Evolutionary conservation across 2,113 vertebrate species (phyloP), one percentile per base, ranked within the genome.

Genomic region (Genyomyrus donnyi): DNA sequence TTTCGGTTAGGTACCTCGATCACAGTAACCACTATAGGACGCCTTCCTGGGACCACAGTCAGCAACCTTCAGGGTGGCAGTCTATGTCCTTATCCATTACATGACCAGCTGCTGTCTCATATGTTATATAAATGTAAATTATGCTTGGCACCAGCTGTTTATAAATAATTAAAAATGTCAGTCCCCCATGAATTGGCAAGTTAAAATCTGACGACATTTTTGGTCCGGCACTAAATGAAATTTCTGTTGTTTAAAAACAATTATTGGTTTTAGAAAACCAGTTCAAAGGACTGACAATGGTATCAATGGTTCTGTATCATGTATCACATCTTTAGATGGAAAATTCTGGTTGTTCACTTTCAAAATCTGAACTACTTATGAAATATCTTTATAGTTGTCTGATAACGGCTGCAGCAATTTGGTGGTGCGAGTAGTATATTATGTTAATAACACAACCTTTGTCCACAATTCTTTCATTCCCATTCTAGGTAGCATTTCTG

Each of bases 121-220:
- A 80, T 35, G 35, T 42, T 80, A 80, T 80, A 80, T 80, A 80
- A 80, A 80, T 80, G 74, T 80, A 80, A 80, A 80, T 80, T 42
- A 80, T 80, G 35, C 35, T 80, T 80, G 74, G 74, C 74, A 42
- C 74, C 74, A 80, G 74, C 35, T 80, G 74, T 80, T 42, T 80
- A 80, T 80, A 80, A 80, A 80, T 80, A 80, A 80, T 80, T 80
- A 80, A 80, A 80, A 80, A 42, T 42, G 74, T 42, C 74, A 42
- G 74, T 80, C 74, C 31, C 74, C 5, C 1, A 15, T 35, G 74
- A 80, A 39, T 80, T 80, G 74, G 35, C 74, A 80, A 42, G 74
- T 39, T 80, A 80, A 80, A 80, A 39, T 80, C 74, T 80, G 74
- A 80, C 17, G 5, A 19, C 13, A 39, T 80, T 42, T 80, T 80